Conservation (phyloP, 2,113 vertebrate species). For the Ploceus nigricollis region DNA sequence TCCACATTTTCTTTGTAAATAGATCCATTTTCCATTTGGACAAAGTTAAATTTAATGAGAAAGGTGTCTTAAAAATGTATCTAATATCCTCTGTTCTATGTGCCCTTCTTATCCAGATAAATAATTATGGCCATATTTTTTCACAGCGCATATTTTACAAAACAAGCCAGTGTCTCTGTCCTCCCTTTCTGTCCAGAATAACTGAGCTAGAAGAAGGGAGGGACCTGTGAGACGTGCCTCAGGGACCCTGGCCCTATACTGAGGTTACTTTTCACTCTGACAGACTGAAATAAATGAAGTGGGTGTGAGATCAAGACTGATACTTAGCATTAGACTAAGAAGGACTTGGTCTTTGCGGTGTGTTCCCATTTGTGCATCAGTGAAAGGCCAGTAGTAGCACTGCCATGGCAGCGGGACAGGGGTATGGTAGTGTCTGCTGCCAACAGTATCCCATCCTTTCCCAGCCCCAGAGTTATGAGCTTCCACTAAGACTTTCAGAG, state of each 20-base stretch:
- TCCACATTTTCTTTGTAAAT: background rate
- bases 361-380: background rate
- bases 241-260: background rate
- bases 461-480: background rate
- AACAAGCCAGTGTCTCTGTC: background rate
- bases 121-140: background rate
- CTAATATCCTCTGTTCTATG: background rate
- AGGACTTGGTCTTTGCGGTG: background rate
- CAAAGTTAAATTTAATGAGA: background rate
- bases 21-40: background rate
- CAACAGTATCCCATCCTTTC: background rate
- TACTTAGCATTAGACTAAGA: background rate
- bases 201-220: background rate
- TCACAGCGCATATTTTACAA: background rate
- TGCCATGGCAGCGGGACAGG: background rate
- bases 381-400: background rate
- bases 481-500: background rate
- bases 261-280: background rate
- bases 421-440: background rate
- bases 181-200: background rate
- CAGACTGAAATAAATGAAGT: background rate
- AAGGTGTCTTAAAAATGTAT: background rate
- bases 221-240: background rate
- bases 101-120: background rate
- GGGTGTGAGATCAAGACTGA: background rate